Evolutionary conservation across 2,888 invertebrate species (phyloP).

Genomic region (Sarcophaga variegata): DNA sequence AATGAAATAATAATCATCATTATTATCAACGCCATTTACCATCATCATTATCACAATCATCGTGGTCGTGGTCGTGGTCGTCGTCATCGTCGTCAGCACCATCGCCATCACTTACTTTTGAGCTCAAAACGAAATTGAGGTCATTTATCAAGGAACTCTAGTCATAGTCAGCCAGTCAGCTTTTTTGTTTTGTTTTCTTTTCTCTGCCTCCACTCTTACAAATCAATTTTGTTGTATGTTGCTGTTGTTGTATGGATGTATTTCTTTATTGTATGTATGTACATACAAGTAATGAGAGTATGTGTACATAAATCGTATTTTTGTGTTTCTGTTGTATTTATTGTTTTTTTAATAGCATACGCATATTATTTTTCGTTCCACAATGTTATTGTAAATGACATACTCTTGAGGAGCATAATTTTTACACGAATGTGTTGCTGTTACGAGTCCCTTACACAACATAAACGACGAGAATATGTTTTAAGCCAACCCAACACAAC

Average conservation of each 20-base stretch:
- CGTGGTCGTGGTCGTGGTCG: neutral
- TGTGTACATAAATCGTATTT: slow-evolving; percentile 9
- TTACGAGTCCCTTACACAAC: neutral
- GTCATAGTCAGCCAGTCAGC: slow-evolving; percentile 40
- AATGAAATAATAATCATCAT: slow-evolving; percentile 30
- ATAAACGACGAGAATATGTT: neutral
- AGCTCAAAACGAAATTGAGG: slow-evolving; percentile 56
- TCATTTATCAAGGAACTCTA: slow-evolving; percentile 67
- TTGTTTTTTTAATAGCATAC: slow-evolving; percentile 5
- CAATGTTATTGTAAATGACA: slow-evolving; percentile 29
- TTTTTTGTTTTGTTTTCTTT: neutral
- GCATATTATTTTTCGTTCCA: slow-evolving; percentile 21
- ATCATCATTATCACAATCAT: neutral
- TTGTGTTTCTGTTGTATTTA: slow-evolving; percentile 5
- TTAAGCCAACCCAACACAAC: no score
- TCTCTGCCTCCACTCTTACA: neutral
- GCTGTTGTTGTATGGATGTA: neutral
- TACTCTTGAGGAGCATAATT: slow-evolving; percentile 6
- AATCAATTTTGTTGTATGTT: neutral
- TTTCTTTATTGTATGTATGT: no score
- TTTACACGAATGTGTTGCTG: neutral
- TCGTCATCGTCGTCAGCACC: neutral
- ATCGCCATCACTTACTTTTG: slow-evolving; percentile 9
- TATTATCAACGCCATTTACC: slow-evolving; percentile 32
- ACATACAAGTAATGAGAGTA: neutral